Base-by-base conservation (phyloP, 2,113 vertebrate species). In the Agelaius tricolor region DNA sequence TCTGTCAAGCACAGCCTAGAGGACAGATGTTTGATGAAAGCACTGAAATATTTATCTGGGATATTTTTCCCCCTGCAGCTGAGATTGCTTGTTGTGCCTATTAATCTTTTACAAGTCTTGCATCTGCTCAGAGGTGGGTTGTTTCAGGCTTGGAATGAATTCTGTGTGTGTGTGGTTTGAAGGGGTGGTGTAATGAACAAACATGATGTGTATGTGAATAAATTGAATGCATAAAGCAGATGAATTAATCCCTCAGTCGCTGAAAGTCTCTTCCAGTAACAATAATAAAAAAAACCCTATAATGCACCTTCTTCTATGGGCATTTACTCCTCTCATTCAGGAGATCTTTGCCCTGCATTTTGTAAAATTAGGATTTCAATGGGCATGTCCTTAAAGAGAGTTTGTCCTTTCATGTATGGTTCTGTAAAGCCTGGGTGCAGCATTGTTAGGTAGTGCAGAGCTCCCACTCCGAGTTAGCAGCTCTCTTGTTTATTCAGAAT, bases 1-100 rank as follows among this genome's bases (percentile, higher is more conserved):
- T 84, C 81, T 85, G 61, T 85, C 90, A 82, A 84, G 88, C 81
- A 33, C 87, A 65, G 69, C 26, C 57, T 43, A 44, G 93, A 86
- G 94, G 94, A 95, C 97, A 97, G 97, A 96, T 96, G 96, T 96
- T 97, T 57, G 91, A 82, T 93, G 95, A 93, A 97, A 87, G 84
- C 14, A 0, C 89, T 96, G 95, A 92, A 96, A 96, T 97, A 94
- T 92, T 97, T 96, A 96, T 91, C 92, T 74, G 33, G 89, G 85
- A 69, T 96, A 65, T 96, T 96, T 90, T 91, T 79, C 91, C 87
- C 89, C 95, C 84, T 92, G 91, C 86, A 82, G 91, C 77, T 0
- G 37, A 89, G 81, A 92, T 96, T 89, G 89, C 93, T 96, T 88
- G 81, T 96, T 90, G 91, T 94, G 92, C 91, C 92, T 93, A 90